A percentile compares a stretch with the other conserved stretches of the same genome.
Conservation (phyloP, 2,888 invertebrate genomes). For the Conops quadrifasciatus region DNA sequence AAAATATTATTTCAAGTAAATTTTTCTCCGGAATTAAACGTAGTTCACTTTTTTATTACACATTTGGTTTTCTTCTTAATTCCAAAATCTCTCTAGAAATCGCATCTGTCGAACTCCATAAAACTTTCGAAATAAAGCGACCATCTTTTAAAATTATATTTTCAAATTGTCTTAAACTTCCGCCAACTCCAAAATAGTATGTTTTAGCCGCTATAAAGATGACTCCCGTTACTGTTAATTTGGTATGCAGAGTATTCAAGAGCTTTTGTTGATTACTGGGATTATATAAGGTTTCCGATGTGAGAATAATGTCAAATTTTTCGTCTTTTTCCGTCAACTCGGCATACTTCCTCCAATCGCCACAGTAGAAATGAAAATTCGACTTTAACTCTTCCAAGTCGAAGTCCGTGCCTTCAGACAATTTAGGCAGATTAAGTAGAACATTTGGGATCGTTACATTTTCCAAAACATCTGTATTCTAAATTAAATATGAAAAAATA, state of each 20-base stretch:
- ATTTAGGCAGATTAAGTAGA: constrained; percentile 69
- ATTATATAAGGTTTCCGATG: constrained; percentile 95
- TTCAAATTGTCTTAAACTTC: constrained; percentile 82
- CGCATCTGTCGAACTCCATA: constrained; percentile 72
- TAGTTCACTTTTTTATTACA: not conserved
- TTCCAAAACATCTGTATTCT: constrained; percentile 87
- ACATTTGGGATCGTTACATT: constrained; percentile 85
- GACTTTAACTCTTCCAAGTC: constrained; percentile 34
- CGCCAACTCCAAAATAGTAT: constrained; percentile 95
- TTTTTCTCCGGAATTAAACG: not conserved
- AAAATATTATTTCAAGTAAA: not conserved
- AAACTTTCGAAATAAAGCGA: constrained; percentile 68
- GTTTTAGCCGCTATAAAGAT: constrained; percentile 87
- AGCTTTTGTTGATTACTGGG: constrained; percentile 80
- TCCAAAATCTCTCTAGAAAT: constrained; percentile 61
- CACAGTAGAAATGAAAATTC: constrained; percentile 70
- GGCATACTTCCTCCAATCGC: constrained; percentile 78
- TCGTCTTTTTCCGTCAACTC: constrained; percentile 62
- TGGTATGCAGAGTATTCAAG: constrained; percentile 72
- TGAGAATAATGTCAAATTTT: constrained; percentile 85
- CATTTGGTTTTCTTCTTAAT: constrained; percentile 40
- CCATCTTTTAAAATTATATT: constrained; percentile 68
- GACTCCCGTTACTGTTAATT: constrained; percentile 70
- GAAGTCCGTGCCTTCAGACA: constrained; percentile 25
- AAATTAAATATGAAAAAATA: constrained; percentile 56